Evolutionary conservation across 1,140 invertebrate genomes (phyloP).

Genomic region (Drosophila gunungcola): DNA sequence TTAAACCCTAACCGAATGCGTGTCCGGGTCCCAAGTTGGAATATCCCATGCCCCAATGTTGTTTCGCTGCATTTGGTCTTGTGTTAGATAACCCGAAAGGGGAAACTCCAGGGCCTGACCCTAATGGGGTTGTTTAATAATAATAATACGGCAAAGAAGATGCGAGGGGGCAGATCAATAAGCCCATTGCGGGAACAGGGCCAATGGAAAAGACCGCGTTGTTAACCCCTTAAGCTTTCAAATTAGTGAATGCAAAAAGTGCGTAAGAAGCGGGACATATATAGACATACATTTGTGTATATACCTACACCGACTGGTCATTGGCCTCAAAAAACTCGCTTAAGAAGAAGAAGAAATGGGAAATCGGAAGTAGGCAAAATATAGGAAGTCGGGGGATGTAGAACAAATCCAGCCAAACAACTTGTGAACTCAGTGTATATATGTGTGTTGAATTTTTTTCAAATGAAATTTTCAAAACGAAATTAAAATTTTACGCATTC

Average conservation of each 20-base stretch:
- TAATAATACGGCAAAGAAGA: constrained; percentile 58
- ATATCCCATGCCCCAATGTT: constrained; percentile 18
- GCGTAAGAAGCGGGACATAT: constrained; percentile 68
- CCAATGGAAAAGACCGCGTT: constrained; percentile 58
- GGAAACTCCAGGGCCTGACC: constrained; percentile 25
- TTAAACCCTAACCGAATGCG: constrained; percentile 26
- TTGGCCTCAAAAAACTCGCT: constrained; percentile 67
- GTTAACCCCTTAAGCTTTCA: constrained; percentile 56
- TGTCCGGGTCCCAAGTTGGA: constrained; percentile 50
- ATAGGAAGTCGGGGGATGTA: constrained; percentile 14
- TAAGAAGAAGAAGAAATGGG: constrained; percentile 18
- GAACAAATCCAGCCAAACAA: constrained; percentile 55
- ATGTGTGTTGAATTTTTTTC: constrained; percentile 49
- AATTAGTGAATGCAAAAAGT: constrained; percentile 79
- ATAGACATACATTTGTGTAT: constrained; percentile 4
- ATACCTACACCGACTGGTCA: constrained; percentile 56
- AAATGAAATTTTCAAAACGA: constrained; percentile 79
- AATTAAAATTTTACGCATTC: constrained; percentile 82
- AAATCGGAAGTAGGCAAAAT: constrained; percentile 26
- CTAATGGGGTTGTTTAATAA: constrained; percentile 81
- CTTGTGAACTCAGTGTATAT: constrained; percentile 48
- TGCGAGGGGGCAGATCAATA: constrained; percentile 72
- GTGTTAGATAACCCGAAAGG: constrained; percentile 55
- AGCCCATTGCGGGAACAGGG: constrained; percentile 53
- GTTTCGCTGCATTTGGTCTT: constrained; percentile 36